A percentile compares a stretch with the other conserved stretches of the same genome.
phyloP scores from a whole-genome alignment of 1,140 invertebrate species.

The Mamestra configurata region DNA sequence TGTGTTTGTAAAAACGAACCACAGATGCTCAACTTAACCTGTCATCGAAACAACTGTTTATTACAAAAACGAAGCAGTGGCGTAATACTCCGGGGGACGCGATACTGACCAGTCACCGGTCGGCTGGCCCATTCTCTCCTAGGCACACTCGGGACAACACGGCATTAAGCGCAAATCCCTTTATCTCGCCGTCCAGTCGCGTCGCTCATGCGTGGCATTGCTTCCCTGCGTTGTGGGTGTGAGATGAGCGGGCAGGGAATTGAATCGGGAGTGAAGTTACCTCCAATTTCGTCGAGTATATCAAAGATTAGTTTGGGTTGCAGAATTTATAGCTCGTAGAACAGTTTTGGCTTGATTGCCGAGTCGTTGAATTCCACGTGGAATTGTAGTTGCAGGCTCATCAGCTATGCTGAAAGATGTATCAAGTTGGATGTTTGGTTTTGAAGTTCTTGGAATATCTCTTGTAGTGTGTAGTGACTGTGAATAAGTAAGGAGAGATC shows the following conservation, averaged over 20 bases:
- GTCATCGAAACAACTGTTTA: background rate
- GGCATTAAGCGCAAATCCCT: conserved; percentile 60
- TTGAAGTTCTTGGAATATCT: too few relatives aligned
- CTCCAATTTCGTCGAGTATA: background rate
- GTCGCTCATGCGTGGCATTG: conserved; percentile 60
- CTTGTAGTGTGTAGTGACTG: too few relatives aligned
- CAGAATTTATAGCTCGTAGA: background rate
- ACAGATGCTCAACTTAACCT: too few relatives aligned
- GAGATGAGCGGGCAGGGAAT: conserved; percentile 35
- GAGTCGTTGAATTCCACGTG: background rate
- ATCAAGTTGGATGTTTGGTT: too few relatives aligned
- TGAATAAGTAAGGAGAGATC: too few relatives aligned
- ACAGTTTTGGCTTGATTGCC: background rate
- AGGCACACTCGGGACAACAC: conserved; percentile 50
- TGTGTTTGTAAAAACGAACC: too few relatives aligned
- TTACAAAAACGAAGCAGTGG: background rate
- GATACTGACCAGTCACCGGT: background rate
- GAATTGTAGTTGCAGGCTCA: too few relatives aligned
- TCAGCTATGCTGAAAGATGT: too few relatives aligned
- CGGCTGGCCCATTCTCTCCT: conserved; percentile 2
- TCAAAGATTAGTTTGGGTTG: conserved; percentile 14
- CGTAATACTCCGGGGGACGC: too few relatives aligned
- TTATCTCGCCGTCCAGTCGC: conserved; percentile 60
- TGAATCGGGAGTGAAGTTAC: conserved; percentile 27
- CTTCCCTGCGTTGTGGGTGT: conserved; percentile 39